phyloP scores from a whole-genome alignment of 2,888 invertebrate genomes.

The Lumbricus terrestris region DNA sequence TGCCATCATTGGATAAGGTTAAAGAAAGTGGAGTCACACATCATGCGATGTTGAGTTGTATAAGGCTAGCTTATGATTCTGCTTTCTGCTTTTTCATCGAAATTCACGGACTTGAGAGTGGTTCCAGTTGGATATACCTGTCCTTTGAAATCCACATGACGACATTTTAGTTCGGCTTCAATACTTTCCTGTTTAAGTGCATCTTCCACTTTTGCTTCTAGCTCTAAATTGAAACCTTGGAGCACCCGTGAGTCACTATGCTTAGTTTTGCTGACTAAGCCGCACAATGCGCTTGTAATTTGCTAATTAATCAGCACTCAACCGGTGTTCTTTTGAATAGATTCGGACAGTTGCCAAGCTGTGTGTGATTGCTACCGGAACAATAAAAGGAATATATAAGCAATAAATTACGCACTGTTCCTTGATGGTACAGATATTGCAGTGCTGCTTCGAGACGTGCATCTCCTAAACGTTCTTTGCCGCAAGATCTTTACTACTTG shows the following conservation, averaged over 20 bases:
- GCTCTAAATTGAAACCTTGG: too few species aligned
- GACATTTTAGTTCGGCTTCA: too few species aligned
- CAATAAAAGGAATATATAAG: not conserved
- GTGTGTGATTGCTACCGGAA: not conserved
- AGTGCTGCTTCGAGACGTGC: not conserved
- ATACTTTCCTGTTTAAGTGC: not conserved
- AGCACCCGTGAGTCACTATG: not conserved
- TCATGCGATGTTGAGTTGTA: too few species aligned
- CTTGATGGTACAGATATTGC: not conserved
- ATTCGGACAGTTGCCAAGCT: not conserved
- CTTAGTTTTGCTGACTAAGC: not conserved
- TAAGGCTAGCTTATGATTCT: too few species aligned
- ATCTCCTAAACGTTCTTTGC: not conserved
- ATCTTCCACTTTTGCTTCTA: not conserved
- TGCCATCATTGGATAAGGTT: too few species aligned
- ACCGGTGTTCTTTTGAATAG: not conserved
- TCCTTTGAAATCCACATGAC: not conserved
- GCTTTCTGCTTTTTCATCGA: too few species aligned
- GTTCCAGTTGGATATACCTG: not conserved
- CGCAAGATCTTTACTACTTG: not conserved
- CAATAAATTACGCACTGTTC: not conserved
- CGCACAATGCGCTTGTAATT: not conserved
- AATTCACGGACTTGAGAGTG: too few species aligned
- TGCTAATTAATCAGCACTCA: not conserved
- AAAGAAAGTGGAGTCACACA: too few species aligned